Evolutionary conservation across 2,888 invertebrate species (phyloP), one percentile per base, ranked within the genome.

Genomic region (Leptopilina syphax): DNA sequence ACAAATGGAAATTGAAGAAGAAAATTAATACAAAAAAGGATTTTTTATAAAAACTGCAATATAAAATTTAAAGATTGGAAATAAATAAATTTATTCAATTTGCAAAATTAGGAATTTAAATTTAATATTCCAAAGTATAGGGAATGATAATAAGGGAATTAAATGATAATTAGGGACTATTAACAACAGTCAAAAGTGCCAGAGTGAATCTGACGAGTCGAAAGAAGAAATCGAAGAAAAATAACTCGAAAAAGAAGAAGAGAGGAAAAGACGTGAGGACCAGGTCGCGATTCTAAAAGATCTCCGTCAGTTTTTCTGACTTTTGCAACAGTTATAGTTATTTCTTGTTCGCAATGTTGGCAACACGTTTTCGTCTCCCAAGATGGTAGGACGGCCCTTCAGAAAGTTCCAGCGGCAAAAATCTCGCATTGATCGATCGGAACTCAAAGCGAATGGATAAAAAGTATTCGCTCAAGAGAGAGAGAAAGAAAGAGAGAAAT

Each of bases 401-500:
- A 84, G 87, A 84, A 83, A 84, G 85, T 82, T 50, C 82, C 86
- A 84, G 84, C 82, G 85, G 85, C 86, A 88, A 90, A 89, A 90
- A 89, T 90, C 86, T 83, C 86, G 87, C 87, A 90, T 88, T 89
- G 89, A 90, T 90, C 88, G 90, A 90, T 90, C 90, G 90, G 84
- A 84, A 86, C 83, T 85, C 83, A 83, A 50, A 81, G 85, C 79
- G 82, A 84, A 77, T 77, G 77, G 70, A 65, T 27, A 67, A 77
- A 76, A 68, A 76, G 50, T 54, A 80, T 60, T 63, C 63, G 65
- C 63, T 24, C 70, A 77, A 63, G 50, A 79, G 57, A 80, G 67
- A 54, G 67, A 77, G 68, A 80, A 63, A 76, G 60, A 18, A 18
- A 79, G 63, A 80, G 67, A 50, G 66, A 18, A 18, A 18, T 18